Base-by-base conservation (phyloP, 2,888 invertebrate genomes). In the Elgonia sp. region DNA sequence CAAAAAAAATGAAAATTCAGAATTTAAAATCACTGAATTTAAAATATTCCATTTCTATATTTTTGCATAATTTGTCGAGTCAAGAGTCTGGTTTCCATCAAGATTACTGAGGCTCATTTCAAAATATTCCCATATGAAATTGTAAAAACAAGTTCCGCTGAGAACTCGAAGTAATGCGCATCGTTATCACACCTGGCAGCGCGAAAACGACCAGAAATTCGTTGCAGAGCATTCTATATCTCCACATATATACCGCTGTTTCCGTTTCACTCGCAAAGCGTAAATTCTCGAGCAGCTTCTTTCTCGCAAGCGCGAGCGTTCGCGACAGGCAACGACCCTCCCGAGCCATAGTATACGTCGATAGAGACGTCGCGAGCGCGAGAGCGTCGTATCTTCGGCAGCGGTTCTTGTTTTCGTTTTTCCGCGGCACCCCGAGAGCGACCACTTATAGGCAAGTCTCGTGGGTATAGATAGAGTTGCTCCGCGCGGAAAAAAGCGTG, bases 331-430 rank as follows among this genome's bases (percentile, higher is more conserved):
- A 89, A 87, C 84, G 87, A 85, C 89, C 84, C 73, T 60, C 55
- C 53, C 63, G 67, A 70, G 72, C 70, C 63, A 60, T 60, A 81
- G 87, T 46, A 83, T 80, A 80, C 83, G 83, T 79, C 87, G 87
- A 89, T 89, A 87, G 84, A 89, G 89, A 89, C 85, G 89, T 89
- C 84, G 87, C 84, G 65, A 79, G 72, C 79, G 84, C 85, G 70
- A 86, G 87, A 84, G 87, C 89, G 84, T 81, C 86, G 87, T 89
- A 88, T 83, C 86, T 88, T 88, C 88, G 86, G 86, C 63, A 88
- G 84, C 82, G 70, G 73, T 82, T 87, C 67, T 85, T 86, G 79
- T 80, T 80, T 79, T 72, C 76, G 83, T 88, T 86, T 88, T 86
- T 83, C 80, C 79, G 80, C 84, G 76, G 88, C 84, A 76, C 86